phyloP scores from a whole-genome alignment of 2,113 vertebrate species.

The Piaya cayana region DNA sequence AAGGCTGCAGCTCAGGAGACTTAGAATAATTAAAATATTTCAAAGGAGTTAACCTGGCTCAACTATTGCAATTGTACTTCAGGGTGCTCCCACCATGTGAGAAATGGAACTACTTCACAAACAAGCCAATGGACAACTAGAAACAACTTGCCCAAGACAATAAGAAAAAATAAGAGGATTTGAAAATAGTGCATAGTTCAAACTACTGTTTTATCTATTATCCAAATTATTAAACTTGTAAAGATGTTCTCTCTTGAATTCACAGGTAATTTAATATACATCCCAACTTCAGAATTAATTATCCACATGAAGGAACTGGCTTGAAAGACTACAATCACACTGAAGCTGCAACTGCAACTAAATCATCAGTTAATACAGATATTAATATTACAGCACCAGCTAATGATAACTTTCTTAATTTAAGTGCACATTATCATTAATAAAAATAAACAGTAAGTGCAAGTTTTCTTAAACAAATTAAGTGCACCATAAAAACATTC shows the following conservation, averaged over 20 bases:
- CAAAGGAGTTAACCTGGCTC: not conserved
- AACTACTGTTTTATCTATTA: not conserved
- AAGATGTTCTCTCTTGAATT: not conserved
- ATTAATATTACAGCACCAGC: not conserved
- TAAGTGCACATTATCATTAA: not conserved
- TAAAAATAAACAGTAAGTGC: not conserved
- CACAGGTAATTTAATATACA: not conserved
- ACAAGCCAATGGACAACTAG: not conserved
- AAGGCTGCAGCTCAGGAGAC: not conserved
- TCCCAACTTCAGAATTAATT: not conserved
- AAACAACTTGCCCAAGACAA: not conserved
- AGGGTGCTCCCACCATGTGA: not conserved
- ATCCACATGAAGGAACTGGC: not conserved
- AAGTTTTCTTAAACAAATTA: not conserved
- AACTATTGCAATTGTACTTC: not conserved
- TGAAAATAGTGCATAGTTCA: not conserved
- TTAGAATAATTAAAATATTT: slow-evolving; percentile 1
- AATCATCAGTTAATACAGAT: not conserved
- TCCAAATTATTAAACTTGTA: not conserved
- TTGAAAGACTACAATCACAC: not conserved
- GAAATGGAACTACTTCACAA: not conserved
- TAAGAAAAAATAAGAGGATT: not conserved
- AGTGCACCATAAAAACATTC: not conserved
- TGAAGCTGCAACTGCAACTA: not conserved
- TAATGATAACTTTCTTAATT: not conserved